These are phyloP conservation scores for Ylistrum balloti DNA, from an alignment of 1,140 invertebrate genomes.

Conservation along the genomic window DNA sequence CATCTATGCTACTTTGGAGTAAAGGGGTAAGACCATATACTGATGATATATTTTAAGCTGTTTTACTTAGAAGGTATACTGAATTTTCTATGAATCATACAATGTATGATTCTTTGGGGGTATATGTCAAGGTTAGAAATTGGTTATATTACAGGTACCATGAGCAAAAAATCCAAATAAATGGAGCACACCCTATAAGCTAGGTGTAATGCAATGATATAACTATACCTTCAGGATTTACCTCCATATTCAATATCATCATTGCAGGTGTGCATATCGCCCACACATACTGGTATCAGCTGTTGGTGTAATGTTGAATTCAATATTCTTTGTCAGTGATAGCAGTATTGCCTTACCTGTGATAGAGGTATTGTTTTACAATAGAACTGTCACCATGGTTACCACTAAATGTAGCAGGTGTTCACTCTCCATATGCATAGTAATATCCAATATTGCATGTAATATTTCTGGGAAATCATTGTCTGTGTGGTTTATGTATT, in stretches of 20 bases:
- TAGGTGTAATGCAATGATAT: no score
- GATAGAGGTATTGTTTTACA: slow-evolving; percentile 17
- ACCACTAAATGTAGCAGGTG: not conserved
- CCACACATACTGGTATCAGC: not conserved
- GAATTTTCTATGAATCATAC: no score
- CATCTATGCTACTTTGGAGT: no score
- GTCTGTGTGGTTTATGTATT: not conserved
- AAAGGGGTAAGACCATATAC: no score
- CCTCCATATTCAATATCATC: not conserved
- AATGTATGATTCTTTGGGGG: no score
- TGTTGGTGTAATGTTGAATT: not conserved
- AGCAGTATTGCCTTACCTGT: not conserved
- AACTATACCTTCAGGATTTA: no score
- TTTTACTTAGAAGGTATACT: no score
- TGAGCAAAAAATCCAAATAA: no score
- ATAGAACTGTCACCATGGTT: not conserved
- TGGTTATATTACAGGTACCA: no score
- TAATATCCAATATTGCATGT: not conserved
- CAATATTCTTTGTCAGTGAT: not conserved
- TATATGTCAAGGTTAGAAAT: no score
- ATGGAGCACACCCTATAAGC: no score
- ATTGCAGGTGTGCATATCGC: not conserved
- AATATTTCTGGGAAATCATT: slow-evolving; percentile 7
- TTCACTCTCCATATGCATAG: not conserved
- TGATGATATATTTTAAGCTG: no score